Base-by-base conservation (phyloP, 2,797 vertebrate species). In the Crypturellus tataupa region DNA sequence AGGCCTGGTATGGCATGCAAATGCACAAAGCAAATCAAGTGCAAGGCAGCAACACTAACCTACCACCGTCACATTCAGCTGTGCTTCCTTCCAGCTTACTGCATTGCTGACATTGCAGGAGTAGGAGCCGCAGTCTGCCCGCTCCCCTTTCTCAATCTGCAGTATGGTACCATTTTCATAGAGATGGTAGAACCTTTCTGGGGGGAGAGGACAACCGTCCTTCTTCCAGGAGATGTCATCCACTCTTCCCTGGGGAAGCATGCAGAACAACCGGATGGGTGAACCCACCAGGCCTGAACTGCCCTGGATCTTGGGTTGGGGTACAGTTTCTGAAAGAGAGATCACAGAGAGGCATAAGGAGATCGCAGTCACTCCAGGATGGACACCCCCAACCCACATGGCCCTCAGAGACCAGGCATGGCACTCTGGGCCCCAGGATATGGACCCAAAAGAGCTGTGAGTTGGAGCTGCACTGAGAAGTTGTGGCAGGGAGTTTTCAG, bases 31-130 rank as follows among this genome's bases (percentile, higher is more conserved):
- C 29, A 31, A 31, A 31, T 55, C 29, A 49, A 49, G 47, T 29
- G 53, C 29, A 16, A 55, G 16, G 29, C 9, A 31, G 53, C 53
- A 55, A 11, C 53, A 55, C 53, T 55, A 55, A 18, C 8, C 27
- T 25, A 1, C 7, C 35, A 2, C 27, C 27, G 10, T 55, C 59
- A 92, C 64, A 20, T 37, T 24, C 31, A 86, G 15, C 8, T 21
- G 8, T 49, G 78, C 35, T 79, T 80, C 89, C 46, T 62, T 47
- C 93, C 89, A 94, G 77, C 62, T 89, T 8, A 91, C 16, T 15
- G 1, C 3, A 4, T 89, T 89, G 85, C 85, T 94, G 85, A 89
- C 4, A 1, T 78, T 91, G 81, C 93, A 91, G 89, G 89, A 89
- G 64, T 89, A 94, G 85, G 27, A 78, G 27, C 93, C 85, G 0